Evolutionary conservation across 2,113 vertebrate species (phyloP), one percentile per base, ranked within the genome.

Genomic region (Cariama cristata): DNA sequence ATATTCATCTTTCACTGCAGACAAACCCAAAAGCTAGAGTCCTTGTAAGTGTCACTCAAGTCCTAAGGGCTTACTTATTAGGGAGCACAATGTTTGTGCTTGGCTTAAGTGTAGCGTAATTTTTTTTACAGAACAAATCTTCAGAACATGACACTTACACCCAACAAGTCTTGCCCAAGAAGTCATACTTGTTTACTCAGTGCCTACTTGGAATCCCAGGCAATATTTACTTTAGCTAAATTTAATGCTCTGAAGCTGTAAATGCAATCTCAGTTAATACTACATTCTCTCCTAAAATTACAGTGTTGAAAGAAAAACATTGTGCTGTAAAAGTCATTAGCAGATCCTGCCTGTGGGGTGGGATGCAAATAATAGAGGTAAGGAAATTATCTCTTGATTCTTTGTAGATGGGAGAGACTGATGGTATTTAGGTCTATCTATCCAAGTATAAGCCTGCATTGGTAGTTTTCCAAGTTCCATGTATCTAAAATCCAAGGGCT

Each of bases 201-300:
- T 69, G 58, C 38, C 71, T 90, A 88, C 42, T 47, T 86, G 53
- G 67, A 79, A 88, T 73, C 45, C 20, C 19, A 79, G 38, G 30
- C 30, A 76, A 74, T 77, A 69, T 92, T 93, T 79, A 72, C 35
- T 76, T 90, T 38, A 77, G 55, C 67, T 77, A 88, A 92, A 90
- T 83, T 42, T 90, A 90, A 77, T 88, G 32, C 73, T 90, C 38
- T 84, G 79, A 92, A 93, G 52, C 64, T 86, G 79, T 76, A 93
- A 90, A 88, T 86, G 75, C 45, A 93, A 77, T 83, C 73, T 87
- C 28, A 35, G 42, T 84, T 96, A 89, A 75, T 94, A 84, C 14
- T 58, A 56, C 47, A 8, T 58, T 91, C 53, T 82, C 23, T 75
- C 23, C 30, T 79, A 60, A 97, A 97, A 82, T 26, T 85, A 33